Evolutionary conservation across 2,888 invertebrate species (phyloP), one percentile per base, ranked within the genome.

Genomic region (Macrostomum cliftonense): DNA sequence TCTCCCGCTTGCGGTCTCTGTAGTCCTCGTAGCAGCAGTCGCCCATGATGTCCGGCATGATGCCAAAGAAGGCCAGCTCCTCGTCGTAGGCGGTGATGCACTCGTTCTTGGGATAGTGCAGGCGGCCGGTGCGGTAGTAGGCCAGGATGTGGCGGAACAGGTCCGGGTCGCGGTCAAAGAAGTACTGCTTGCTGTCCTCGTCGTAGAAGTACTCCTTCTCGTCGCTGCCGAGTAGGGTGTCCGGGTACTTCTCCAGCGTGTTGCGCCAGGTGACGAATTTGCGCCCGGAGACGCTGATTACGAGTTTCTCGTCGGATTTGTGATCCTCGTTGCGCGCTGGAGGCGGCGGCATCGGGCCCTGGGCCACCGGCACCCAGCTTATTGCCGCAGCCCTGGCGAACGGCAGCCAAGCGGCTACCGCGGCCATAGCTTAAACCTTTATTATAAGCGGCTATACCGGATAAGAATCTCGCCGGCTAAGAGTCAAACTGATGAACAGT

Each of bases 1-100:
- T 97, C 73, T 99, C 97, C 49, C 97, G 79, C 71, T 97, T 97
- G 52, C 95, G 78, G 73, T 97, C 97, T n/a, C 93, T 79, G 73
- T 99, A 99, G 70, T 97, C 97, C 74, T 99, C 97, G 73, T 97
- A 97, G 72, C 97, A 97, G 71, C 97, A 99, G 71, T 99, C 97
- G 17, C 95, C 85, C 62, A 93, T 89, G 54, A 91, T 83, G 67
- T 91, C 89, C 47, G 89, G 88, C 62, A 89, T 75, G 57, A 99
- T 97, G 46, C 97, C 95, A 71, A 97, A 99, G 74, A 97, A 99
- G 49, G 95, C 89, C 61, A 97, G 74, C 74, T 97, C 97, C 73
- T 99, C 97, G 72, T 99, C 97, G 74, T 95, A 97, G 54, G 93
- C 88, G 52, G 89, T 89, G 60, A 97, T 77, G 69, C 97, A 97